Base-by-base conservation (phyloP, 2,888 invertebrate species). In the Macrophya annulata region DNA sequence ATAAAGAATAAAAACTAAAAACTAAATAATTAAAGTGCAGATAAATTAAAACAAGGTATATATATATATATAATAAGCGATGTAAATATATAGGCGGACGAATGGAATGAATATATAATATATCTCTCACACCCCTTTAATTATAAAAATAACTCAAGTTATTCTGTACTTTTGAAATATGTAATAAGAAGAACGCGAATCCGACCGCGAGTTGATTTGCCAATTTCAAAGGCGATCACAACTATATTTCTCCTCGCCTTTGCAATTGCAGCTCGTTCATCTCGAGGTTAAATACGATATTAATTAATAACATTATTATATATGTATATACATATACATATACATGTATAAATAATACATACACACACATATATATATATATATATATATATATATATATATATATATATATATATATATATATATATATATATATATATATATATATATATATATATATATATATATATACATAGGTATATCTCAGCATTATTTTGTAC, bases 401-500 rank as follows among this genome's bases (percentile, higher is more conserved):
- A 87, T 88, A 89, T 90, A 2, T n/a, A 68, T 68, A 65, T 62
- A 65, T 65, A 65, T 25, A 65, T 65, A 65, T 31, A 65, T 65
- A 65, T 21, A 2, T n/a, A 68, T 68, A 65, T 62, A 65, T 65
- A 65, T 25, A 65, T 65, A 65, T 31, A 65, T 65, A 65, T 6
- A 65, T 65, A 72, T 72, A 72, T 31, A 31, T 3, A 31, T 31
- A 31, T 31, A 31, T 31, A 31, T 68, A 71, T 71, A 71, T 40
- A 72, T 31, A 31, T 76, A 72, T 76, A 31, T 76, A 82, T 86
- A 84, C 85, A 86, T 83, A 87, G 43, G 87, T 85, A 87, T 88
- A 89, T 90, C 91, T 91, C 91, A 90, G 89, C 90, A 92, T 92
- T 92, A 92, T 92, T 92, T 92, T 92, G 92, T 92, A 92, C 92